Base-by-base conservation (phyloP, 2,797 vertebrate species). In the Mycteria americana region DNA sequence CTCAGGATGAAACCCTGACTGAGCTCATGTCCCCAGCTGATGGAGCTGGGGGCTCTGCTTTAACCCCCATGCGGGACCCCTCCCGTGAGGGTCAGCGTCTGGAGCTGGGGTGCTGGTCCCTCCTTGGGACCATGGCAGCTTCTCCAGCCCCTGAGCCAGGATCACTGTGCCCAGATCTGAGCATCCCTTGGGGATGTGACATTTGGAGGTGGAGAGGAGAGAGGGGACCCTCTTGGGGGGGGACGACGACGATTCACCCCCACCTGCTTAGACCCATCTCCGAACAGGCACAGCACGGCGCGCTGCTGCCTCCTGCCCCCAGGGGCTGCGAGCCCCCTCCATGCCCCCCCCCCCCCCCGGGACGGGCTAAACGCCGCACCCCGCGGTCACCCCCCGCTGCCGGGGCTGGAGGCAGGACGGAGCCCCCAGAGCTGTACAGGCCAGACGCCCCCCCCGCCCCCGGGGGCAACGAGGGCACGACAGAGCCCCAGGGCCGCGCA, bases 51-150 rank as follows among this genome's bases (percentile, higher is more conserved):
- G 28, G 19, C 17, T 77, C 56, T 73, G 63, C 21, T 76, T 51
- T 51, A 39, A 27, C 11, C 9, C 10, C 11, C 23, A 1, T 9
- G 43, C 0, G 5, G n/a, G 37, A 48, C 17, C 31, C n/a, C 12
- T 67, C 25, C 64, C 3, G 0, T 12, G 39, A 16, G 24, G 41
- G 19, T 9, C 64, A 46, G 39, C 2, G 0, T 10, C 28, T 25
- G 63, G 35, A 67, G 11, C 17, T 1, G 5, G 22, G 22, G 9
- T 27, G 46, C 46, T 64, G 74, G 11, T 65, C 16, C 41, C 24
- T 48, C n/a, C 8, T 31, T 22, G 78, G 60, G 28, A 22, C 28
- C 22, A 2, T 0, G 10, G 51, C 46, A 62, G 45, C 18, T 54
- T 24, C 76, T 75, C 62, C 72, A 72, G 68, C 48, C 13, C 23